A percentile compares a stretch with the other conserved stretches of the same genome.
These are phyloP conservation scores for Sphyrna mokarran DNA, from an alignment of 2,113 vertebrate species.

Conservation along the genomic window DNA sequence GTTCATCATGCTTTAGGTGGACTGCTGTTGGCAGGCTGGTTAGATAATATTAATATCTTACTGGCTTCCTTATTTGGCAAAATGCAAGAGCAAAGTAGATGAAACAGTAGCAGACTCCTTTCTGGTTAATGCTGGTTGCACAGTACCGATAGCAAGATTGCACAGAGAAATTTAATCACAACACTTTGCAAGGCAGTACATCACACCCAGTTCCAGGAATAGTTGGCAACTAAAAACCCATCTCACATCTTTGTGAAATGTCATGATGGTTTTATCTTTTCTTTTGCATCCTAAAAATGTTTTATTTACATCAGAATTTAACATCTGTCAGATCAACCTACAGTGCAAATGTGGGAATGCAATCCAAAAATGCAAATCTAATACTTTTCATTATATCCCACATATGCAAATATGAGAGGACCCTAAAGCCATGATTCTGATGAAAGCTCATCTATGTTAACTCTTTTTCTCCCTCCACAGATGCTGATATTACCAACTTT, in stretches of 20 bases:
- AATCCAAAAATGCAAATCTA: background rate
- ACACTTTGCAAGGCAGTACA: background rate
- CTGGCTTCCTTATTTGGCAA: background rate
- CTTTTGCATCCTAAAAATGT: background rate
- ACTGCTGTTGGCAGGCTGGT: background rate
- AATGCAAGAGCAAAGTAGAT: background rate
- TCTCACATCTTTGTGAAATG: slow-evolving; percentile 10
- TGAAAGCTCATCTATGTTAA: background rate
- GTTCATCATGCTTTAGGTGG: background rate
- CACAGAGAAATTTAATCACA: background rate
- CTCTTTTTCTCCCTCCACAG: background rate
- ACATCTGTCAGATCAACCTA: background rate
- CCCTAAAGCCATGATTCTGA: background rate
- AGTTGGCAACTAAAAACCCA: background rate
- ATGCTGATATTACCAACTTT: background rate
- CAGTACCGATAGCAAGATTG: background rate
- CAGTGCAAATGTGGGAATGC: background rate
- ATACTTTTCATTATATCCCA: background rate
- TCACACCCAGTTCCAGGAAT: slow-evolving; percentile 21
- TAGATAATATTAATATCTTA: background rate
- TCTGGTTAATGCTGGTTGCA: no score
- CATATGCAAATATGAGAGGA: background rate
- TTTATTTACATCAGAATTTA: background rate
- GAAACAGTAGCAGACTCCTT: background rate
- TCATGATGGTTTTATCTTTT: background rate